Evolutionary conservation across 1,140 invertebrate genomes (phyloP).

Genomic region (Tyrophagus putrescentiae): DNA sequence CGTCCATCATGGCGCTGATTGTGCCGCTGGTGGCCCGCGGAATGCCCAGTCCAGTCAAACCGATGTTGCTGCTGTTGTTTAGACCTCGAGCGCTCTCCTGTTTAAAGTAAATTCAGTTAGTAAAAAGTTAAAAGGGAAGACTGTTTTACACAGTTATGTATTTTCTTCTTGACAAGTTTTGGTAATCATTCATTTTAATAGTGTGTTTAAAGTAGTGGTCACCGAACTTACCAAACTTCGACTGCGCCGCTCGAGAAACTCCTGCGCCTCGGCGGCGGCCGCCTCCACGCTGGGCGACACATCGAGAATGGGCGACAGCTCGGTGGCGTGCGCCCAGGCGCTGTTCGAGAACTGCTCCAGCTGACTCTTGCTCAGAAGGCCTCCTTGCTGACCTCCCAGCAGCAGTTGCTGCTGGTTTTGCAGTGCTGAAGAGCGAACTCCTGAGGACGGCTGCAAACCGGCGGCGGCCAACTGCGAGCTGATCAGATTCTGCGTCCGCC

Average conservation of each 20-base stretch:
- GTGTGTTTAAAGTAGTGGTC: too few species aligned
- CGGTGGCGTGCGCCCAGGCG: constrained; percentile 38
- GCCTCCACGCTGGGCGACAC: constrained; percentile 39
- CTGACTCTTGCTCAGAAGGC: constrained; percentile 29
- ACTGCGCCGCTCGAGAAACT: constrained; percentile 32
- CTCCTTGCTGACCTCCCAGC: neutral
- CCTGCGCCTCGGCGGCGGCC: constrained; percentile 36
- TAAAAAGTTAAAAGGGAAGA: too few species aligned
- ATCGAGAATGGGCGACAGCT: constrained; percentile 39
- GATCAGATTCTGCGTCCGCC: too few species aligned
- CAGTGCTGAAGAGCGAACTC: neutral
- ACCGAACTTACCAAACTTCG: neutral
- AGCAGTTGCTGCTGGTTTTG: neutral
- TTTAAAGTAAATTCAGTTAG: too few species aligned
- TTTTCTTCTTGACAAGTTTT: too few species aligned
- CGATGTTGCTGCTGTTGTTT: neutral
- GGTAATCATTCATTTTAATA: too few species aligned
- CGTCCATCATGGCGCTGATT: constrained; percentile 41
- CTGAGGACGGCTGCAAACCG: neutral
- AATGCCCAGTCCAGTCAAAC: constrained; percentile 14
- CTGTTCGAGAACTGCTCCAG: constrained; percentile 31
- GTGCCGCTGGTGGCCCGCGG: constrained; percentile 31
- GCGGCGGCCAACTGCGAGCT: constrained; percentile 18
- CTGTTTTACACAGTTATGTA: too few species aligned
- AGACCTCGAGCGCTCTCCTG: neutral